Conservation (phyloP, 2,888 invertebrate genomes). For the Cataglyphis altisquamis region DNA sequence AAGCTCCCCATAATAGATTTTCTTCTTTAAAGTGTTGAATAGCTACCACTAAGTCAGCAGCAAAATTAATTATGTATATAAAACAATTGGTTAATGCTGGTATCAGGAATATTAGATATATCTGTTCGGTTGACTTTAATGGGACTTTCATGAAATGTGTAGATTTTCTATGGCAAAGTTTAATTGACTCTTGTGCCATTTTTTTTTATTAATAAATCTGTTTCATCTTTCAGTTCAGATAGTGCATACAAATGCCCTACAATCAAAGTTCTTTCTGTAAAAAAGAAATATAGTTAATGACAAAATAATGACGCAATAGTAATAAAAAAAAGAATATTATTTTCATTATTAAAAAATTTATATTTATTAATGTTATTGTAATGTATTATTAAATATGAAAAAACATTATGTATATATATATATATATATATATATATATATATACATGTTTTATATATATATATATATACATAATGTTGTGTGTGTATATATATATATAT, state of each 20-base stretch:
- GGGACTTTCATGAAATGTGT: conserved; percentile 79
- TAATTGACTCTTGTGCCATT: conserved; percentile 72
- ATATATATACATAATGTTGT: too few relatives aligned
- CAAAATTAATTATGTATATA: conserved; percentile 90
- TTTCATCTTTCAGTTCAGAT: conserved; percentile 27
- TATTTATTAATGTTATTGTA: background rate
- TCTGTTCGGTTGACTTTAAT: conserved; percentile 86
- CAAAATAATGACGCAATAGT: background rate
- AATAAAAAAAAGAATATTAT: background rate
- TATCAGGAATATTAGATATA: conserved; percentile 87
- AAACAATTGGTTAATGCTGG: conserved; percentile 88
- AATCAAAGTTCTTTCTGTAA: background rate
- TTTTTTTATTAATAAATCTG: conserved; percentile 61
- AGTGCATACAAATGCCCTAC: background rate
- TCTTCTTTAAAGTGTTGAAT: conserved; percentile 89
- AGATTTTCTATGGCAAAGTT: conserved; percentile 76
- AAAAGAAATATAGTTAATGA: background rate
- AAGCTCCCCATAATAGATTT: conserved; percentile 87
- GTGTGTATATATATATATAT: too few relatives aligned
- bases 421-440: too few relatives aligned
- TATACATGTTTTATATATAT: too few relatives aligned
- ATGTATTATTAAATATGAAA: background rate
- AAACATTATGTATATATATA: background rate
- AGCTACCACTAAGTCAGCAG: conserved; percentile 90
- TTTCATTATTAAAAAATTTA: background rate